Evolutionary conservation across 2,113 vertebrate genomes (phyloP), one percentile per base, ranked within the genome.

Genomic region (Prionailurus viverrinus): DNA sequence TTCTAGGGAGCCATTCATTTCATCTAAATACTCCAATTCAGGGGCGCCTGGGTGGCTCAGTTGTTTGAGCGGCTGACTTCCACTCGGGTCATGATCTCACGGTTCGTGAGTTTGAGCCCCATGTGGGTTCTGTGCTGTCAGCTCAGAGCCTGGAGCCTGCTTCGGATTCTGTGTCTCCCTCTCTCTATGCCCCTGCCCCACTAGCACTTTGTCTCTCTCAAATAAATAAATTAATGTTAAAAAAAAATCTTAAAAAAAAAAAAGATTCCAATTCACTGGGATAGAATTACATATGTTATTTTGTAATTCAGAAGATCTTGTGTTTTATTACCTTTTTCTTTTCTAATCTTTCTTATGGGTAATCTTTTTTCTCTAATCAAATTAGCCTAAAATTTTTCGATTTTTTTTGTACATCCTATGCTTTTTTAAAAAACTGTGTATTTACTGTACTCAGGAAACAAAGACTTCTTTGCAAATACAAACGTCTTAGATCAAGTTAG

Each of bases 1-100:
- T 82, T 63, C 29, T 31, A 96, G 25, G 23, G 78, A 88, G 84
- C 6, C 12, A 81, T 58, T 90, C 18, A 78, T 92, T 93, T 96
- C 31, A 89, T 53, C 27, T 84, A 89, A 58, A 93, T 41, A 85
- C 58, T 74, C 12, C 2, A 78, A 84, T 89, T 33, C 69, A 86
- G 45, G 45, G 45, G 45, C 45, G 45, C 45, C 45, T 45, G 45
- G 45, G 45, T 45, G 45, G 45, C 45, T 45, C 45, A 45, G 45
- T 45, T 45, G 45, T 45, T 45, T 45, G 45, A 45, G 7, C 7
- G 45, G 45, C 45, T 45, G 45, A 45, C 45, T 45, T 45, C 45
- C 45, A 45, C 45, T 45, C 7, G 7, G 45, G 45, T 45, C 45
- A 45, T 45, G 45, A 45, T 9, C 45, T 45, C 45, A 45, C 45